Evolutionary conservation across 2,888 invertebrate species (phyloP).

Genomic region (Sarcophaga caerulescens): DNA sequence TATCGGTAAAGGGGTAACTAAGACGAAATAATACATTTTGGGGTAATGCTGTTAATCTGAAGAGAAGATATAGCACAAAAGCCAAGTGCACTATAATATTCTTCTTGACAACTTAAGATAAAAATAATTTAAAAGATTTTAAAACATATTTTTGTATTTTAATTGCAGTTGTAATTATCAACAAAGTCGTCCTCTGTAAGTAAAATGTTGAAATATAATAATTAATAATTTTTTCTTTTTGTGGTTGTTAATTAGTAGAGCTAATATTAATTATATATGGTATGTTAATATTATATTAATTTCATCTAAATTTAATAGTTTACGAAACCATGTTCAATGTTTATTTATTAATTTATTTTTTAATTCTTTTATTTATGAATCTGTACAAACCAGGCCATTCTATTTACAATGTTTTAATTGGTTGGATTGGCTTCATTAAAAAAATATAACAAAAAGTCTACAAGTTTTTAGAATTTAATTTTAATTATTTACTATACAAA

Average conservation of each 20-base stretch:
- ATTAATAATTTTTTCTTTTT: constrained; percentile 16
- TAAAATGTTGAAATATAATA: neutral
- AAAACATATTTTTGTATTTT: no score
- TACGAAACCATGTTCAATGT: constrained; percentile 68
- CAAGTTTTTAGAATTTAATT: neutral
- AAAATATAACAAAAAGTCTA: neutral
- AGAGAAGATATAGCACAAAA: no score
- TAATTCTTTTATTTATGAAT: constrained; percentile 8
- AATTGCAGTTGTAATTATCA: neutral
- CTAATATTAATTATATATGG: no score
- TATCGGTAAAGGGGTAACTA: no score
- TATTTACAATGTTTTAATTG: constrained; percentile 19
- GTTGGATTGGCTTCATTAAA: neutral
- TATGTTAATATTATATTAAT: constrained; percentile 7
- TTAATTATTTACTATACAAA: neutral
- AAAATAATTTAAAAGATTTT: no score
- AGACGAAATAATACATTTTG: no score
- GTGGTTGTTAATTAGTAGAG: neutral
- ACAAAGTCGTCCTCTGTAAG: neutral
- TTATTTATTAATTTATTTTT: constrained; percentile 24
- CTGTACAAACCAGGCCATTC: neutral
- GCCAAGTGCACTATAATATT: no score
- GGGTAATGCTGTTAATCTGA: no score
- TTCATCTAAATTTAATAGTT: constrained; percentile 56
- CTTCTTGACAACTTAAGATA: no score